Evolutionary conservation across 2,888 invertebrate species (phyloP), one percentile per base, ranked within the genome.

Genomic region (Asteroscopus sphinx): DNA sequence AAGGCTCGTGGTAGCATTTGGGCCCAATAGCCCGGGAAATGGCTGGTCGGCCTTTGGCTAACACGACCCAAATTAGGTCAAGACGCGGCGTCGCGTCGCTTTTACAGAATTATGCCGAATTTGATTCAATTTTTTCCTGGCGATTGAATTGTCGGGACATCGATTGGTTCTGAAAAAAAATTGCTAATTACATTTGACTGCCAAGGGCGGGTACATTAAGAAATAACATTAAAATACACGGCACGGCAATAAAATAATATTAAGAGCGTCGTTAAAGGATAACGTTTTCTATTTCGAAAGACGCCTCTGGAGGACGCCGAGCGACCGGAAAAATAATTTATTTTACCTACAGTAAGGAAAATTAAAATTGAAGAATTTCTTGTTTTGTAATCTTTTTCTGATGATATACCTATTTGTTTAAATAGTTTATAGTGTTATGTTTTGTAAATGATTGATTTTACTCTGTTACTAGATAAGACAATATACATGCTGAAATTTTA

Each of bases 31-130:
- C 80, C 80, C 83, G 83, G 82, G 80, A 82, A 87, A 88, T 80
- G 76, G 79, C 63, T 72, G 80, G 63, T 60, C 77, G 77, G 77
- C 80, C 79, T 76, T 72, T 71, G 77, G 73, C 77, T 76, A 78
- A 80, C 80, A 76, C 79, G 77, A 63, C 73, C 72, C 76, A 81
- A 89, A 88, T 88, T 88, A 84, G 89, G 88, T 89, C 88, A 88
- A 88, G 86, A 84, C 77, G 82, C 71, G 76, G 61, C 70, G 64
- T 70, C 80, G 73, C 73, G 81, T 76, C 82, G 79, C 80, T 82
- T 80, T 84, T 77, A 77, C 66, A 71, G 69, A 81, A 82, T 84
- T 82, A 83, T 79, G 54, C 59, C 65, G 60, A 81, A 73, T 80
- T 81, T 79, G 69, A 82, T 85, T 82, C 66, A 76, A 84, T 82